These are phyloP conservation scores for Lindbergichthys nudifrons DNA, from an alignment of 2,797 vertebrate species.

Conservation along the genomic window DNA sequence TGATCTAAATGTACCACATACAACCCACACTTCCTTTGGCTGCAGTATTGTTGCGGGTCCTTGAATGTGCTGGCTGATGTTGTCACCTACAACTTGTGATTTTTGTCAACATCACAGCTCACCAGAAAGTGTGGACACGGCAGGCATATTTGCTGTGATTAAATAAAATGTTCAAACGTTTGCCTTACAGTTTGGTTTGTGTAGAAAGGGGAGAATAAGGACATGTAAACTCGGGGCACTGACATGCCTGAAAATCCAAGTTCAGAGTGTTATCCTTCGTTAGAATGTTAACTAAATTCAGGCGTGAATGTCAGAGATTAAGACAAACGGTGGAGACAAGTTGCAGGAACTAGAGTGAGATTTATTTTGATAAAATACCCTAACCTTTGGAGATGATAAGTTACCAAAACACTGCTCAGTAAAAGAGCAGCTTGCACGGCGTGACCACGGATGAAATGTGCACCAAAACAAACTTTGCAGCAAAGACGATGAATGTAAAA, in stretches of 20 bases:
- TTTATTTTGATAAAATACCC: constrained; percentile 26
- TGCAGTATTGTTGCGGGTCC: constrained; percentile 11
- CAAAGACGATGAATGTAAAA: not conserved
- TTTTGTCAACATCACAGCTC: constrained; percentile 36
- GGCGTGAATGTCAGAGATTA: constrained; percentile 1
- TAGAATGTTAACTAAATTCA: not conserved
- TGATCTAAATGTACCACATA: not conserved
- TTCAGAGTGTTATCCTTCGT: not conserved
- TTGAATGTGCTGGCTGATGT: constrained; percentile 3
- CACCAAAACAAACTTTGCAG: not conserved
- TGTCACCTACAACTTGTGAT: constrained; percentile 15
- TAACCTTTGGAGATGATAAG: constrained; percentile 2
- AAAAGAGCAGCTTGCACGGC: not conserved
- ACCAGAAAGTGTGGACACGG: constrained; percentile 1
- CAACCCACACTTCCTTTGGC: not conserved
- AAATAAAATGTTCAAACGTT: constrained; percentile 10
- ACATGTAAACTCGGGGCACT: not conserved
- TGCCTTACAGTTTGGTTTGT: constrained; percentile 1
- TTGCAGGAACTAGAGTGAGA: not conserved
- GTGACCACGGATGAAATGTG: not conserved
- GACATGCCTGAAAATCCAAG: constrained; percentile 2
- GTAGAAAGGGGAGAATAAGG: constrained; percentile 25
- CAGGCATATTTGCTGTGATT: not conserved
- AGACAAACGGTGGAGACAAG: not conserved
- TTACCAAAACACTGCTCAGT: constrained; percentile 11